Conservation (phyloP, 2,113 vertebrate genomes). For the Scomber japonicus region DNA sequence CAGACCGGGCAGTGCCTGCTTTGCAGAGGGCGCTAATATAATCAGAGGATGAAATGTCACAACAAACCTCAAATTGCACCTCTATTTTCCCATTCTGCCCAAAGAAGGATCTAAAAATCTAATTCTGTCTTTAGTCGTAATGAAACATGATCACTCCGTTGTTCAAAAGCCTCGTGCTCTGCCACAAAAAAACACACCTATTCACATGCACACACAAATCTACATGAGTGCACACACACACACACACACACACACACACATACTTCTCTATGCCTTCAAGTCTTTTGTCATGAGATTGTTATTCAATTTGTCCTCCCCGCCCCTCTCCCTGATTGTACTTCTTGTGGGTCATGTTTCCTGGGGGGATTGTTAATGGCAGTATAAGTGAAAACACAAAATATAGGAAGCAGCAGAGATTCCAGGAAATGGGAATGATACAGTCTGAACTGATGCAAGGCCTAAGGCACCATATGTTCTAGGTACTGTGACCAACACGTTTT, state of each 20-base stretch:
- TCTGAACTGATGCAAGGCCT: constrained; percentile 57
- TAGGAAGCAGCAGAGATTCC: constrained; percentile 75
- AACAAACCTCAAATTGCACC: constrained; percentile 56
- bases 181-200: not conserved
- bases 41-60: constrained; percentile 77
- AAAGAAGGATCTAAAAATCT: not conserved
- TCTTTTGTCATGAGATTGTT: constrained; percentile 69
- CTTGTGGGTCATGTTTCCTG: constrained; percentile 73
- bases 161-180: not conserved
- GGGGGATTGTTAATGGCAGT: constrained; percentile 76
- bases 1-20: constrained; percentile 48
- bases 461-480: constrained; percentile 65
- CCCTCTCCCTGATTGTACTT: constrained; percentile 61
- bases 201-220: not conserved
- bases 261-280: constrained; percentile 30
- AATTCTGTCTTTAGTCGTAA: constrained; percentile 34
- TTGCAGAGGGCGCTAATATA: constrained; percentile 67
- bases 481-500: constrained; percentile 63
- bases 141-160: constrained; percentile 35
- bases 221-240: constrained; percentile 2
- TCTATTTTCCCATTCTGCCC: constrained; percentile 3
- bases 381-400: constrained; percentile 80
- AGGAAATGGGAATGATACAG: constrained; percentile 79
- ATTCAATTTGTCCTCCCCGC: constrained; percentile 71
- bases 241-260: not conserved